Conservation (phyloP, 2,797 vertebrate genomes). For the Microctenopoma steveboyesi region DNA sequence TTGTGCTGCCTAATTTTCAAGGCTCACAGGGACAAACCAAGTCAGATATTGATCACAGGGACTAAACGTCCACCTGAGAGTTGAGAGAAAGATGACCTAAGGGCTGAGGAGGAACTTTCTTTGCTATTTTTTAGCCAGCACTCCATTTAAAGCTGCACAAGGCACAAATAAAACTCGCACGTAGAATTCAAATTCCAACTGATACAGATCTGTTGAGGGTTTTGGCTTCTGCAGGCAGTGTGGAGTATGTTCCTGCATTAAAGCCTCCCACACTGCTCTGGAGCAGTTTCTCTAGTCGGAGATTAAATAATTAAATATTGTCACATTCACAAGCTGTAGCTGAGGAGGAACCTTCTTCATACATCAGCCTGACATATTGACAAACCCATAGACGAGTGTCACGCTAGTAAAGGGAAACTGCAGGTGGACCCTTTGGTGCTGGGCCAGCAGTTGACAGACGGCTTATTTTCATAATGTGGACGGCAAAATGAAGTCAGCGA, state of each 20-base stretch:
- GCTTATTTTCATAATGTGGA: conserved; percentile 25
- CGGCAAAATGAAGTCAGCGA: conserved; percentile 16
- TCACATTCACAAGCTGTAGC: conserved; percentile 36
- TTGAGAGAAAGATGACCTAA: background rate
- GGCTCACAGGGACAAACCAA: background rate
- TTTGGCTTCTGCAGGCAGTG: conserved; percentile 33
- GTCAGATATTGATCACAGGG: background rate
- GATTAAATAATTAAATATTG: conserved; percentile 54
- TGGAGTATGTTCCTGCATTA: conserved; percentile 55
- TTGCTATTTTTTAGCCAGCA: background rate
- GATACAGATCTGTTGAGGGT: conserved; percentile 1
- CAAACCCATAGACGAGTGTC: conserved; percentile 15
- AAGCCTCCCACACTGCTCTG: conserved; percentile 48
- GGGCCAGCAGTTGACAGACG: background rate
- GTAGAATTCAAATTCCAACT: conserved; percentile 8
- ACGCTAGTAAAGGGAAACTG: conserved; percentile 38
- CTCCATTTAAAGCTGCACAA: background rate
- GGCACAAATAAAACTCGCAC: conserved; percentile 2
- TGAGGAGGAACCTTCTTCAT: conserved; percentile 23
- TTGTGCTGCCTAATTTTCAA: background rate
- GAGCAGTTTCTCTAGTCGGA: conserved; percentile 32
- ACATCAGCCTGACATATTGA: conserved; percentile 33
- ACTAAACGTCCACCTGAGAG: background rate
- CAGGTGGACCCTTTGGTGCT: conserved; percentile 24
- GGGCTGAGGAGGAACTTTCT: background rate